Evolutionary conservation across 2,113 vertebrate species (phyloP), one percentile per base, ranked within the genome.

Genomic region (Climacteris rufus): DNA sequence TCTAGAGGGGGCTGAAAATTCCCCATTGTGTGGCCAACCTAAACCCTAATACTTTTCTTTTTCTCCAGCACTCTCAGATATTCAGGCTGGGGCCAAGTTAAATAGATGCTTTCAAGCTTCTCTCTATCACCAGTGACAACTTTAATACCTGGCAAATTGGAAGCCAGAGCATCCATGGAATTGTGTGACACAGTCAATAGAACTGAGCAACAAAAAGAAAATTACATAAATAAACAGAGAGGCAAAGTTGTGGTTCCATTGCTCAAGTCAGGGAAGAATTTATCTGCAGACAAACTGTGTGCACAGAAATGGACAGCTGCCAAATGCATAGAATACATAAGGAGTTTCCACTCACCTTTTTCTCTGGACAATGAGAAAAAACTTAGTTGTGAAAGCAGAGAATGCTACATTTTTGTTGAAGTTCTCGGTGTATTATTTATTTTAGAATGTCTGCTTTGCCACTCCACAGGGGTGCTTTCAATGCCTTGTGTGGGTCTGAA

Each of bases 61-160:
- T 85, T 76, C 72, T 77, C 69, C 68, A 54, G 47, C 63, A 47
- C 90, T 72, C 83, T 60, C 74, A 95, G 57, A 53, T 50, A 30
- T 31, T 30, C 83, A 88, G 85, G 66, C 44, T 30, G 47, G 28
- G 25, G 78, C 72, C 92, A 94, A 94, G 66, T 65, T 76, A 94
- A 84, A 83, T 40, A 87, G 82, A 79, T 81, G 30, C 21, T 95
- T 87, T 83, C 57, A 45, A 76, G 63, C n/a, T 85, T 94, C 75
- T 77, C 75, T 78, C 80, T 76, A 71, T 81, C 65, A 87, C 89
- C 87, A 87, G 40, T 80, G 83, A 87, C 81, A 85, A 21, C 68
- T 69, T 89, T 35, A 93, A 93, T 94, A 76, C 68, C 93, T 95
- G 68, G 37, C 53, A 95, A 81, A 96, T 9, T 85, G 83, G 76